Evolutionary conservation across 2,888 invertebrate genomes (phyloP), one percentile per base, ranked within the genome.

Genomic region (Augiades crinisus): DNA sequence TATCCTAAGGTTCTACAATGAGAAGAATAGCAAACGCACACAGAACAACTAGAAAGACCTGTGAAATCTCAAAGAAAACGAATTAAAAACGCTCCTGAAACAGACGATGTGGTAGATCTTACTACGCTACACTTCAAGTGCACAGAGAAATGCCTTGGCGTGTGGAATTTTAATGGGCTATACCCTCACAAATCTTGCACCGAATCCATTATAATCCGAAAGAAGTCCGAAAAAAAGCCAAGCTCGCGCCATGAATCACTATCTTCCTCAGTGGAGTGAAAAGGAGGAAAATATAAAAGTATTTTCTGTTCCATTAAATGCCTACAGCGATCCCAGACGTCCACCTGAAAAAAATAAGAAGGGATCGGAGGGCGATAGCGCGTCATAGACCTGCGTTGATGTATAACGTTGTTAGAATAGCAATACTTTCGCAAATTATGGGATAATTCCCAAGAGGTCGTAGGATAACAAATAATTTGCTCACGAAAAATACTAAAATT

Each of bases 211-310:
- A 47, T 38, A 38, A 31, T 47, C 31, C 14, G 8, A 33, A 38
- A 31, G 47, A 47, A 47, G 10, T 40, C 24, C 17, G 13, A 30
- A 41, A 41, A 47, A 47, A n/a, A n/a, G n/a, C n/a, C n/a, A n/a
- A 45, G 40, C 47, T 33, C 12, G 22, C 21, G 19, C 27, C 38
- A 40, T 40, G 47, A 47, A 47, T 47, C 47, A 47, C 47, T 47
- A 47, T 47, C 47, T 41, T 38, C 38, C 24, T 44, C 43, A 16
- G 38, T 33, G 40, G 40, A 49, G 47, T 49, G 47, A 33, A 47
- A 47, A 30, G 40, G 33, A 49, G 47, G 47, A 49, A 49, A 49
- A 49, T 40, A 33, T 49, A 49, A 40, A 49, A 49, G 33, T 40
- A 49, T 49, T 49, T 49, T 49, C 47, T 49, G 38, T 49, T 49